Evolutionary conservation across 53 echinoderm and acorn worm species (phyloP), one percentile per base, ranked within the genome.

Genomic region (Paracentrotus lividus): DNA sequence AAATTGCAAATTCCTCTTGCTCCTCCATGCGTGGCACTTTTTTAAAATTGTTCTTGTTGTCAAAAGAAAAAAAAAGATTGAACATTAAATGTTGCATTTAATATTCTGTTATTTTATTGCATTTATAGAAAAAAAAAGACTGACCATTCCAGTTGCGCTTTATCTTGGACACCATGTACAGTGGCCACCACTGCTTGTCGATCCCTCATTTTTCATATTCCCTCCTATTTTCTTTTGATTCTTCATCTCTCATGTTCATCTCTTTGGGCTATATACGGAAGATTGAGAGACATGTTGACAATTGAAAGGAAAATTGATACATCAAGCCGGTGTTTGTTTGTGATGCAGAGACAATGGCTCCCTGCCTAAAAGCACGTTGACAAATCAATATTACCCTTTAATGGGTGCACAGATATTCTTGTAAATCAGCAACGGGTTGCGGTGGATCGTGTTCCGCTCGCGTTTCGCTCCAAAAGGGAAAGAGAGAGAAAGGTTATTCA

Each of bases 331-430:
- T 32, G 56, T 53, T 86, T 86, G 86, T 86, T 86, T 53, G 38
- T 8, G 56, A 34, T 56, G 86, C 13, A 55, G 33, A 56, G 56
- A 56, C 53, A 56, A 54, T 27, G 34, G 86, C 56, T 53, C 31
- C 33, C 29, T 59, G 60, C 60, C 89, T 58, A 60, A 89, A 89
- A 64, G 89, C 89, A 42, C 43, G 66, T 64, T 64, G 89, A 61
- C 60, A 89, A 89, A 89, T 89, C 89, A 89, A 89, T 89, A 89
- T 58, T 43, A 65, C 54, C 89, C 89, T 60, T 58, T 64, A 89
- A 89, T 89, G 89, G 89, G 60, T 89, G 89, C 40, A 64, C 89
- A 89, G 61, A 89, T 89, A 89, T 89, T 89, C 89, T 60, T 89
- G 89, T 89, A 65, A 89, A 89, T 89, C 89, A 60, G 89, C 59